Percentiles rank a stretch among this genome's conserved stretches.
Evolutionary conservation across 2,888 invertebrate genomes (phyloP).

Genomic region (Dendrolimus houi): DNA sequence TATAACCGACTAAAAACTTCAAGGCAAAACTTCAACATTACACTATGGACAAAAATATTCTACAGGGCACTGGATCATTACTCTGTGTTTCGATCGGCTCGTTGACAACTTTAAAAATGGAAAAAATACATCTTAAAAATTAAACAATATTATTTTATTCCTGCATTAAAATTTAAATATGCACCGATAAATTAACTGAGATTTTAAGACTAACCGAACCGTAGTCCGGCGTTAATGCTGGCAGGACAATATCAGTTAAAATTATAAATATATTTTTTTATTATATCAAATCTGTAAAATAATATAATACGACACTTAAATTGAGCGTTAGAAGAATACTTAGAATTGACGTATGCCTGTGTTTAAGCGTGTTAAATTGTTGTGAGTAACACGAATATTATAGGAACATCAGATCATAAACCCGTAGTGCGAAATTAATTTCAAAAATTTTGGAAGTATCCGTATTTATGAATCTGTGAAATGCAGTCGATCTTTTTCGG

Average conservation of each 20-base stretch:
- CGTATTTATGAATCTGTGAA: conserved; percentile 30
- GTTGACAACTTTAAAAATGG: conserved; percentile 55
- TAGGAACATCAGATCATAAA: conserved; percentile 75
- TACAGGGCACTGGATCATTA: conserved; percentile 73
- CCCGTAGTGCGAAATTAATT: conserved; percentile 65
- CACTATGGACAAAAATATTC: conserved; percentile 68
- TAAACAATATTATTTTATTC: conserved; percentile 58
- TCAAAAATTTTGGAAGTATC: conserved; percentile 67
- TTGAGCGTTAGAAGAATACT: conserved; percentile 69
- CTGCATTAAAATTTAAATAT: conserved; percentile 62
- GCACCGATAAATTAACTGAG: conserved; percentile 37
- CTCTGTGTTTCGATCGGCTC: conserved; percentile 59
- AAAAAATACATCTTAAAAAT: conserved; percentile 63
- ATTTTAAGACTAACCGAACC: conserved; percentile 43
- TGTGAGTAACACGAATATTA: conserved; percentile 53
- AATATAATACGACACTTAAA: conserved; percentile 59
- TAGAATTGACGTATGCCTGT: conserved; percentile 66
- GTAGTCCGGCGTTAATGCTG: conserved; percentile 50
- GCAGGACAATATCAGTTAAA: conserved; percentile 59
- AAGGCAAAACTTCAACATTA: conserved; percentile 73
- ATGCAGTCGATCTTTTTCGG: conserved; percentile 58
- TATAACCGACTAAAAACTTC: conserved; percentile 70
- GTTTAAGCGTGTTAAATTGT: conserved; percentile 10
- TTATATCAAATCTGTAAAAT: conserved; percentile 51
- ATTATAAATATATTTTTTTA: conserved; percentile 43